A percentile compares a stretch with the other conserved stretches of the same genome.
Conservation (phyloP, 2,113 vertebrate species). For the Struthidea cinerea region DNA sequence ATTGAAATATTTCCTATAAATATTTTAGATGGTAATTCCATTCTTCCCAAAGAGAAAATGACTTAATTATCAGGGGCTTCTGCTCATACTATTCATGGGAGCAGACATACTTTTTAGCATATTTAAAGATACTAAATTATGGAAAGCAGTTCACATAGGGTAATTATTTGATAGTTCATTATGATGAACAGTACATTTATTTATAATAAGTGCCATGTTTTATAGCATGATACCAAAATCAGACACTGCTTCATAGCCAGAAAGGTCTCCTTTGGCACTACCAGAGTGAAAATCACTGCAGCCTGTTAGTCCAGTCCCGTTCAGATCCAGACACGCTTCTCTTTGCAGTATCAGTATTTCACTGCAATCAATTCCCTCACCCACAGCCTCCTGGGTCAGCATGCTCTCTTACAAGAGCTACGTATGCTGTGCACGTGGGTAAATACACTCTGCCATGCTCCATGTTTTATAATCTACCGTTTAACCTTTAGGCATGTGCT, state of each 20-base stretch:
- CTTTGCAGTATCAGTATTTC: background rate
- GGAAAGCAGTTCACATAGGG: background rate
- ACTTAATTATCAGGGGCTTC: slow-evolving; percentile 3
- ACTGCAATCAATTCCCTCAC: background rate
- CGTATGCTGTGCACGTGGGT: background rate
- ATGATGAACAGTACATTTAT: background rate
- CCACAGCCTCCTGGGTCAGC: background rate
- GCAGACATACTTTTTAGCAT: background rate
- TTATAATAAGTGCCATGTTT: background rate
- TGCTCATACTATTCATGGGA: background rate
- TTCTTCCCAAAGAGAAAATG: background rate
- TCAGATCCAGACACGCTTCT: background rate
- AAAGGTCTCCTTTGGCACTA: background rate
- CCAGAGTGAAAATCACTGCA: background rate
- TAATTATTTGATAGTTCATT: slow-evolving; percentile 36
- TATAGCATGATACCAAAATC: background rate
- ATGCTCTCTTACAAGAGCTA: background rate
- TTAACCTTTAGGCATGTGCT: background rate
- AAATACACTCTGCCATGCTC: background rate
- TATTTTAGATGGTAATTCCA: background rate
- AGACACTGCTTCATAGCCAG: background rate
- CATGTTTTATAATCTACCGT: background rate
- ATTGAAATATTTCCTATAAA: background rate
- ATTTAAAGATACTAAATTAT: slow-evolving; percentile 37
- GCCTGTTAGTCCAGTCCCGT: background rate